phyloP scores from a whole-genome alignment of 1,140 invertebrate genomes.

The Danaus melanippus region DNA sequence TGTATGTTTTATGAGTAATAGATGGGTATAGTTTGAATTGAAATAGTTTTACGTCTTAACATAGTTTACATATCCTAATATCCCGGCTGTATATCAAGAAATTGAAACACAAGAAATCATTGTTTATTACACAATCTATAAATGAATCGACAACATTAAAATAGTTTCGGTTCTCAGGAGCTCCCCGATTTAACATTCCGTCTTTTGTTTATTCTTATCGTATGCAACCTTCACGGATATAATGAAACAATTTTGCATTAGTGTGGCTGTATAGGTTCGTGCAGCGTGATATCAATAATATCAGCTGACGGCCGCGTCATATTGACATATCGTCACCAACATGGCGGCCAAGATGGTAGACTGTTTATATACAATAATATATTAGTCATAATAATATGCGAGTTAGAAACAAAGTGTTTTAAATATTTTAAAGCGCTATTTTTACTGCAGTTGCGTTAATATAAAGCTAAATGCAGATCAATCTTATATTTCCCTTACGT shows the following conservation, averaged over 20 bases:
- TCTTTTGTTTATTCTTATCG: conserved; percentile 10
- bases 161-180: background rate
- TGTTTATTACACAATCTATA: conserved; percentile 30
- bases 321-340: conserved; percentile 44
- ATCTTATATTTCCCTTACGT: too few species aligned
- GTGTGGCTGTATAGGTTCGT: conserved; percentile 18
- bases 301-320: conserved; percentile 60
- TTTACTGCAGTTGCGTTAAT: too few species aligned
- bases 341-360: conserved; percentile 50
- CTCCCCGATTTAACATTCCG: conserved; percentile 1
- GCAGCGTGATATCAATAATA: conserved; percentile 29
- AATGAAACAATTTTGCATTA: conserved; percentile 26
- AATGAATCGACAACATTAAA: conserved; percentile 19
- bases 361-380: conserved; percentile 49
- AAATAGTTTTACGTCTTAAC: too few species aligned
- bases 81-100: too few species aligned
- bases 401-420: too few species aligned
- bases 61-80: too few species aligned
- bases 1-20: too few species aligned
- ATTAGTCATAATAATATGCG: conserved; percentile 24
- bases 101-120: conserved; percentile 13
- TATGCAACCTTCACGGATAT: conserved; percentile 25
- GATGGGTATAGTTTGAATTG: too few species aligned
- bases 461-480: too few species aligned
- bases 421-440: too few species aligned